phyloP scores from a whole-genome alignment of 2,797 vertebrate species.

The Basileuterus tristriatus region DNA sequence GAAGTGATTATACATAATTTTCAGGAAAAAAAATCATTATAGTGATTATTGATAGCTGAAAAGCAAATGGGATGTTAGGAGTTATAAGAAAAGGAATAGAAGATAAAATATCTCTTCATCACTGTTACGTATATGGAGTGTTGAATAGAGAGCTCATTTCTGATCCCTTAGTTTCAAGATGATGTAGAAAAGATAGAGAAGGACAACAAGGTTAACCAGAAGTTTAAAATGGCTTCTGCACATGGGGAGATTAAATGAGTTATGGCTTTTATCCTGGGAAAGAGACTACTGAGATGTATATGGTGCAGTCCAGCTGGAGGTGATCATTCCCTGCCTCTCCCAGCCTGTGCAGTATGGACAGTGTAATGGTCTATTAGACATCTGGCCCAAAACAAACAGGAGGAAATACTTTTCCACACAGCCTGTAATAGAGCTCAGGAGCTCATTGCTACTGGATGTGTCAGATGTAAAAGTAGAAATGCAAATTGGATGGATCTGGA shows the following conservation, averaged over 20 bases:
- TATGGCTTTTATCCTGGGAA: neutral
- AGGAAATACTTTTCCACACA: neutral
- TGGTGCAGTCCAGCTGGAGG: neutral
- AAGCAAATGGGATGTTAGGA: neutral
- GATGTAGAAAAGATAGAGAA: neutral
- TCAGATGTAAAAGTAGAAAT: neutral
- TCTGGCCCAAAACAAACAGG: neutral
- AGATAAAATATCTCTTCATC: neutral
- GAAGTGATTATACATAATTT: neutral
- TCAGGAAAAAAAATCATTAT: neutral
- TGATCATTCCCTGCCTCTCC: neutral
- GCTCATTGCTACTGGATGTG: neutral
- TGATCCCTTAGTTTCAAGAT: neutral
- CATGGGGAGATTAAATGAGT: neutral
- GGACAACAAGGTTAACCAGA: neutral
- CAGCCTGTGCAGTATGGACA: neutral
- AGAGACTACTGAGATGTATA: neutral
- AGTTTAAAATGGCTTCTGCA: neutral
- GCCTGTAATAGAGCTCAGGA: neutral
- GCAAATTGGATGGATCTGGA: neutral
- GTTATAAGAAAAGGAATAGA: neutral
- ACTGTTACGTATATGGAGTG: neutral
- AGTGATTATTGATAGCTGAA: neutral
- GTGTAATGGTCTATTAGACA: neutral
- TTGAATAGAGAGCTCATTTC: neutral